These are phyloP conservation scores for Drosophila melanosoma DNA, from an alignment of 2,888 invertebrate species.

Conservation along the genomic window DNA sequence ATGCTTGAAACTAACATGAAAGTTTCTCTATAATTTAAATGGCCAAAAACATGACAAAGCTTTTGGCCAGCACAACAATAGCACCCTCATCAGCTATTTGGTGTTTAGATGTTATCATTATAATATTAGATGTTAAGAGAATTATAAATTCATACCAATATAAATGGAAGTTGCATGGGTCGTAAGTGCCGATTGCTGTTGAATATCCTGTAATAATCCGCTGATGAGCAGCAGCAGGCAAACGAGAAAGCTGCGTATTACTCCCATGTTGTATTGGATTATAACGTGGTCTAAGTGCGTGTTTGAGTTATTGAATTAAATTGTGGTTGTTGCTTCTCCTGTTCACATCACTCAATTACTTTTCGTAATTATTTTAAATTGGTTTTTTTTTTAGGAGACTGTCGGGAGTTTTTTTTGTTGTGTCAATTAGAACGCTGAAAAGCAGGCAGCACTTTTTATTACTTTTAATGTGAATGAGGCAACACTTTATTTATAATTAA, in stretches of 20 bases:
- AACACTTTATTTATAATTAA: background rate
- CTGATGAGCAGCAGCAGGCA: conserved; percentile 81
- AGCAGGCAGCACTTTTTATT: conserved; percentile 46
- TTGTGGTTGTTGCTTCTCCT: conserved; percentile 34
- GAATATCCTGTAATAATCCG: conserved; percentile 80
- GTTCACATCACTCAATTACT: conserved; percentile 27
- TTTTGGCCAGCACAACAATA: conserved; percentile 13
- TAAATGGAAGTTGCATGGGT: conserved; percentile 30
- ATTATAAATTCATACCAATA: conserved; percentile 46
- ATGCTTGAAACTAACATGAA: conserved; percentile 21
- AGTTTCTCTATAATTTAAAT: conserved; percentile 4
- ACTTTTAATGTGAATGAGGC: background rate
- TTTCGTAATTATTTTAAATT: conserved; percentile 71
- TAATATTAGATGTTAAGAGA: conserved; percentile 34
- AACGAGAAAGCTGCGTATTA: conserved; percentile 79
- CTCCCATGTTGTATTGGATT: conserved; percentile 80
- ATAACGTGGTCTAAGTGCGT: conserved; percentile 65
- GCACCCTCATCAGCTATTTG: background rate
- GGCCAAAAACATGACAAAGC: conserved; percentile 24
- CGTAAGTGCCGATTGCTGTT: conserved; percentile 38
- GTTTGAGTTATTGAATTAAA: conserved; percentile 74
- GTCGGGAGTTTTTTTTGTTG: background rate
- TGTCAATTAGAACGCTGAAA: conserved; percentile 47
- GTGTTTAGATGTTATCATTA: conserved; percentile 20
- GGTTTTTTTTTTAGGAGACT: conserved; percentile 13